phyloP scores from a whole-genome alignment of 2,113 vertebrate species.

The Equus przewalskii region DNA sequence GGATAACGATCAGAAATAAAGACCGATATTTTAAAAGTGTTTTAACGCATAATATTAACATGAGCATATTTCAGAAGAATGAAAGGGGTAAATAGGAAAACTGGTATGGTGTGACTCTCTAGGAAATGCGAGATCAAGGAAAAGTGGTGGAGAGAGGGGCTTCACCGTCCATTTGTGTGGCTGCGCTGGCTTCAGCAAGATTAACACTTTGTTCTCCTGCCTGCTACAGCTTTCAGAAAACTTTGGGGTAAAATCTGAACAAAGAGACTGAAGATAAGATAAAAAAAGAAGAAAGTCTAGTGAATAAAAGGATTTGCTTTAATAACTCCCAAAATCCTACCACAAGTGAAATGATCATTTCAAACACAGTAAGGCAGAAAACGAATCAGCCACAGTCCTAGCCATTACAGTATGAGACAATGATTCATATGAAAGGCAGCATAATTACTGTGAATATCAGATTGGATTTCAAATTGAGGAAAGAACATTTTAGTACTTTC shows the following conservation, averaged over 20 bases:
- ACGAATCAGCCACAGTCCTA: slow-evolving; percentile 69
- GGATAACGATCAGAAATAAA: neutral
- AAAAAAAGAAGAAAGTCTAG: slow-evolving; percentile 72
- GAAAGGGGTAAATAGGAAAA: neutral
- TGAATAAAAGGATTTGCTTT: slow-evolving; percentile 82
- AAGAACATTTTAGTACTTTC: slow-evolving; percentile 84
- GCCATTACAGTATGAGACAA: slow-evolving; percentile 71
- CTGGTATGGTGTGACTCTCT: neutral
- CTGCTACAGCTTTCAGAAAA: slow-evolving; percentile 65
- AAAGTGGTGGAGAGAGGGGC: neutral
- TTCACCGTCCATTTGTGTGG: neutral
- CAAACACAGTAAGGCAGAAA: slow-evolving; percentile 71
- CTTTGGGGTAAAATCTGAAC: slow-evolving; percentile 69
- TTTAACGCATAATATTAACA: neutral
- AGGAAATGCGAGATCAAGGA: neutral
- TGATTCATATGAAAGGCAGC: slow-evolving; percentile 78
- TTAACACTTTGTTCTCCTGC: slow-evolving; percentile 12
- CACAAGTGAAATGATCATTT: slow-evolving; percentile 80
- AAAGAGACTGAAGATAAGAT: slow-evolving; percentile 76
- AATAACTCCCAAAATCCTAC: slow-evolving; percentile 73
- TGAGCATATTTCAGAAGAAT: neutral
- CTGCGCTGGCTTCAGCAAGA: slow-evolving; percentile 11
- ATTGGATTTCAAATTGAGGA: slow-evolving; percentile 83
- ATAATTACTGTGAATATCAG: slow-evolving; percentile 84
- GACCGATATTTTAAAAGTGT: neutral